These are phyloP conservation scores for Barbus barbus DNA, from an alignment of 2,113 vertebrate genomes.

Conservation along the genomic window DNA sequence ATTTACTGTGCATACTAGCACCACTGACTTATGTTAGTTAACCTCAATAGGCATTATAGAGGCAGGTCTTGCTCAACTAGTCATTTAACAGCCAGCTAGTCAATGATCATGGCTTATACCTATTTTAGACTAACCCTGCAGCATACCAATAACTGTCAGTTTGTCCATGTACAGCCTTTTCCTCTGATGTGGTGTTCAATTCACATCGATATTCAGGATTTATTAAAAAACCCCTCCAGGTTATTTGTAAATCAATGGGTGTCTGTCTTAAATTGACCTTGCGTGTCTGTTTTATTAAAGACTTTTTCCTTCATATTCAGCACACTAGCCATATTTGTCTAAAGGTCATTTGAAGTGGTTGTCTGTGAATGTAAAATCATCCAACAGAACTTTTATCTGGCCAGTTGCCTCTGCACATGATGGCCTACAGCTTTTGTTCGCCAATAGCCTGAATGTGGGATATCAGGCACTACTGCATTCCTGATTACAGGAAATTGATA, in stretches of 20 bases:
- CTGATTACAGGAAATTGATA: constrained; percentile 29
- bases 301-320: not conserved
- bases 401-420: not conserved
- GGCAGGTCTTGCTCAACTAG: not conserved
- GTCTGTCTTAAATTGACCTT: constrained; percentile 14
- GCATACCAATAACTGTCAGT: not conserved
- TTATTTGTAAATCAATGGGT: constrained; percentile 4
- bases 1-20: not conserved
- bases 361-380: not conserved
- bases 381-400: constrained; percentile 8
- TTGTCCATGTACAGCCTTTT: not conserved
- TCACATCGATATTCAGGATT: not conserved
- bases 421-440: not conserved
- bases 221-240: constrained; percentile 6
- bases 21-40: not conserved
- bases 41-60: not conserved
- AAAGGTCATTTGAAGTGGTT: constrained; percentile 8
- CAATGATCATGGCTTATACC: not conserved
- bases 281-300: constrained; percentile 4
- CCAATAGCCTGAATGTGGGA: not conserved
- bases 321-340: not conserved
- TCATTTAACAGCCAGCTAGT: not conserved
- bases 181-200: not conserved
- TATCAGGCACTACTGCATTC: not conserved
- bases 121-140: not conserved